Evolutionary conservation across 2,113 vertebrate genomes (phyloP), one percentile per base, ranked within the genome.

Genomic region (Microcebus lehilahytsara): DNA sequence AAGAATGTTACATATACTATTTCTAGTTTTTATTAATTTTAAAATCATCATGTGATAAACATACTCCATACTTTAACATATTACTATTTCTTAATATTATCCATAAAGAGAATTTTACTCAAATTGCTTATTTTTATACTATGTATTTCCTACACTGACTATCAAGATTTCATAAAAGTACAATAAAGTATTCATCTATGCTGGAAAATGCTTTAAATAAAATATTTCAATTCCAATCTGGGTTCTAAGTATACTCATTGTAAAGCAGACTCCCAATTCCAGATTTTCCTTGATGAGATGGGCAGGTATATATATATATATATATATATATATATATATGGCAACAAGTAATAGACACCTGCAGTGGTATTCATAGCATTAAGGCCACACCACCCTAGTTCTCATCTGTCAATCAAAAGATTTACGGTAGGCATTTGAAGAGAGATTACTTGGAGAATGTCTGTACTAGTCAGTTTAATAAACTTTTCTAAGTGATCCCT

Each of bases 401-500:
- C 14, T 86, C 42, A 91, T 34, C 20, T 53, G 22, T 40, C 34
- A 62, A 72, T 51, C 62, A 66, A 79, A 64, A 79, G n/a, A 56
- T 80, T 49, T 53, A 32, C 37, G 20, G 37, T 77, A 56, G 58
- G 37, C 32, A 58, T 30, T 88, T 88, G 42, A 67, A 25, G 11
- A 95, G 9, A 78, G 9, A 49, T 75, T 66, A 37, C 40, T 32
- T 83, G 58, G 37, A 75, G 32, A 88, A 66, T 74, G 66, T 16
- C 32, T 34, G 2, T 22, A 75, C n/a, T 32, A 62, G 32, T 67
- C 92, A 83, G 77, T 49, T 49, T 49, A 83, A 75, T 46, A 56
- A 58, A 83, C n/a, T 87, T 95, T 72, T 72, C 40, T 79, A 84
- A 75, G 69, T 90, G 93, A 85, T 49, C 32, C 51, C 60, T 95